Percentiles rank a stretch among this genome's conserved stretches.
Conservation (phyloP, 2,113 vertebrate genomes). For the Pelvicachromis taeniatus region DNA sequence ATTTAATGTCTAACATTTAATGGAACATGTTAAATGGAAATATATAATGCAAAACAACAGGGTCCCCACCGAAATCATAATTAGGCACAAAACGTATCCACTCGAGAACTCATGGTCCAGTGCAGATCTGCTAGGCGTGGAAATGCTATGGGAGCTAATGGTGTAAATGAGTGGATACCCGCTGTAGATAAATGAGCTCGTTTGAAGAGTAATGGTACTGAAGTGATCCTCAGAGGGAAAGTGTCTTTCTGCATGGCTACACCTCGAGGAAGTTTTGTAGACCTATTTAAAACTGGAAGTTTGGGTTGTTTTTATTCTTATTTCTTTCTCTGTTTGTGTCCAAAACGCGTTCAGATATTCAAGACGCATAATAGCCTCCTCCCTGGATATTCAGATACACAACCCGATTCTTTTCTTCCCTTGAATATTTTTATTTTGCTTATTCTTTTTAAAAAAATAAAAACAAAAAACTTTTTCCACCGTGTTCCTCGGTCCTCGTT, state of each 20-base stretch:
- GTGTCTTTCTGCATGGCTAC: not conserved
- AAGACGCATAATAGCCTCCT: not conserved
- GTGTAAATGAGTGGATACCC: not conserved
- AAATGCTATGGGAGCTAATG: not conserved
- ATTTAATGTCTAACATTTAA: not conserved
- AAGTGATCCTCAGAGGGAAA: not conserved
- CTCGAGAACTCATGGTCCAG: not conserved
- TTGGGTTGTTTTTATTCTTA: not conserved
- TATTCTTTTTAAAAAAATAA: not conserved
- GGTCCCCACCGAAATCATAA: not conserved
- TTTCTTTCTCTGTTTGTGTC: not conserved
- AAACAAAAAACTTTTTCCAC: not conserved
- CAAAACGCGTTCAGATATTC: not conserved
- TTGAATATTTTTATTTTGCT: not conserved
- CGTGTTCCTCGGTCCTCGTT: not conserved
- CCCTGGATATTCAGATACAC: not conserved
- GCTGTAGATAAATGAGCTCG: not conserved
- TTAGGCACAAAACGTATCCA: not conserved
- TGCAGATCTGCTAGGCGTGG: not conserved
- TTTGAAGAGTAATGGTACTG: constrained; percentile 6
- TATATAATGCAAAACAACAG: not conserved
- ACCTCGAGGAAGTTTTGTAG: not conserved
- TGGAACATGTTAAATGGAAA: not conserved
- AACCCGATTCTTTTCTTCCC: not conserved
- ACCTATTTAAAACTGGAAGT: not conserved